Conservation (phyloP, 2,888 invertebrate genomes). For the Sinelater perroti region DNA sequence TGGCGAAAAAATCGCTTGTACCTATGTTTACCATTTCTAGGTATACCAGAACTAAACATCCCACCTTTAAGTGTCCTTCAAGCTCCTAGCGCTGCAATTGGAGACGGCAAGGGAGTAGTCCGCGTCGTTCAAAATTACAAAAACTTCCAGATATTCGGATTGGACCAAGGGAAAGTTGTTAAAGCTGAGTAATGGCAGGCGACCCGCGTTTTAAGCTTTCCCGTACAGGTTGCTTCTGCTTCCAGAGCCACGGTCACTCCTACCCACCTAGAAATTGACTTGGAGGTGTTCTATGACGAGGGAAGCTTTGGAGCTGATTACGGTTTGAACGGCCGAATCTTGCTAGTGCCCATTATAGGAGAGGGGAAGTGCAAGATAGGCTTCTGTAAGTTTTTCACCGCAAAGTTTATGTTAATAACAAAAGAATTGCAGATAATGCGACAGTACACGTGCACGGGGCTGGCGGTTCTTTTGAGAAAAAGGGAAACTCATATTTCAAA, state of each 20-base stretch:
- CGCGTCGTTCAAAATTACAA: constrained; percentile 72
- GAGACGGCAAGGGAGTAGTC: constrained; percentile 68
- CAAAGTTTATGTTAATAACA: constrained; percentile 59
- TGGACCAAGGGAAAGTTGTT: constrained; percentile 66
- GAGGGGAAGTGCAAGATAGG: constrained; percentile 72
- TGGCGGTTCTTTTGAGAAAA: constrained; percentile 64
- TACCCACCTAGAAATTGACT: neutral
- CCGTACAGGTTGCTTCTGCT: too few relatives aligned
- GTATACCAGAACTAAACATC: constrained; percentile 68
- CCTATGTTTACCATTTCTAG: constrained; percentile 61
- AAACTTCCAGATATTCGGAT: constrained; percentile 70
- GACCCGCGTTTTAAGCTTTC: too few relatives aligned
- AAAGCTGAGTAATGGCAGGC: constrained; percentile 64
- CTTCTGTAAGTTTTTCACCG: constrained; percentile 60
- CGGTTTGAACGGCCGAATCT: constrained; percentile 70
- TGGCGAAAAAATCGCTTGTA: too few relatives aligned
- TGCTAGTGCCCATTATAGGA: constrained; percentile 71
- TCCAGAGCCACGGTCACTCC: neutral
- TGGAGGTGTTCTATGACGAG: constrained; percentile 45
- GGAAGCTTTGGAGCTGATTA: constrained; percentile 73
- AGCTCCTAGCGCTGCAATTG: constrained; percentile 58
- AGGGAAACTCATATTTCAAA: constrained; percentile 72
- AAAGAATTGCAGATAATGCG: constrained; percentile 69
- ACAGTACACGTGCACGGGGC: constrained; percentile 67
- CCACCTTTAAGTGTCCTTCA: constrained; percentile 63